Evolutionary conservation across 2,113 vertebrate species (phyloP).

Genomic region (Aplodontia rufa): DNA sequence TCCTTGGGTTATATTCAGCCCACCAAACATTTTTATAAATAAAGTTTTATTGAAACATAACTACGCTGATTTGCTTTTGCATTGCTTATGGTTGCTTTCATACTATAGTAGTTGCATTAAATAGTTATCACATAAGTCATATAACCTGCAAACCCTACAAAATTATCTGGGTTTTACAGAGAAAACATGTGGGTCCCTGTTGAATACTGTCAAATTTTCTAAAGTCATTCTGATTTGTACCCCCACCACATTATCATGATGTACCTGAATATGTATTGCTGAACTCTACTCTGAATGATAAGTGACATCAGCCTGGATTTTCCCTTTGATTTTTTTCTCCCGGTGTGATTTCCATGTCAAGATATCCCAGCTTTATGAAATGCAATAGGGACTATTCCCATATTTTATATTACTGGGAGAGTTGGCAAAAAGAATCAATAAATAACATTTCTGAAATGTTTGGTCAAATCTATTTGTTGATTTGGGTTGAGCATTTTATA

Average conservation of each 20-base stretch:
- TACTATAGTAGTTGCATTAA: not conserved
- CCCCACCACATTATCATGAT: not conserved
- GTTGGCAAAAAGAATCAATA: not conserved
- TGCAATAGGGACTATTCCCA: not conserved
- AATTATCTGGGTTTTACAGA: not conserved
- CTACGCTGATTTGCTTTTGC: not conserved
- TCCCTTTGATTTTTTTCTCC: not conserved
- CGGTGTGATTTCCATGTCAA: not conserved
- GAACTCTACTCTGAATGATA: not conserved
- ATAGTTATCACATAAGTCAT: not conserved
- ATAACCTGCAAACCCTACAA: not conserved
- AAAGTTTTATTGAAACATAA: not conserved
- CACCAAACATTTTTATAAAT: not conserved
- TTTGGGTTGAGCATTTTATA: not conserved
- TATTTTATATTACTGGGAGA: not conserved
- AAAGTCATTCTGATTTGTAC: not conserved
- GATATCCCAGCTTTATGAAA: not conserved
- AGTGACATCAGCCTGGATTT: not conserved
- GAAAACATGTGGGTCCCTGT: not conserved
- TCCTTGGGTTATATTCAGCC: not conserved
- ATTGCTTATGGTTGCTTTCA: not conserved
- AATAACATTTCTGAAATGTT: not conserved
- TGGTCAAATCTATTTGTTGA: not conserved
- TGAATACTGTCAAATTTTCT: not conserved
- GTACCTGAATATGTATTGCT: not conserved